Conservation (phyloP, 2,888 invertebrate species). For the Ennomos erosarius region DNA sequence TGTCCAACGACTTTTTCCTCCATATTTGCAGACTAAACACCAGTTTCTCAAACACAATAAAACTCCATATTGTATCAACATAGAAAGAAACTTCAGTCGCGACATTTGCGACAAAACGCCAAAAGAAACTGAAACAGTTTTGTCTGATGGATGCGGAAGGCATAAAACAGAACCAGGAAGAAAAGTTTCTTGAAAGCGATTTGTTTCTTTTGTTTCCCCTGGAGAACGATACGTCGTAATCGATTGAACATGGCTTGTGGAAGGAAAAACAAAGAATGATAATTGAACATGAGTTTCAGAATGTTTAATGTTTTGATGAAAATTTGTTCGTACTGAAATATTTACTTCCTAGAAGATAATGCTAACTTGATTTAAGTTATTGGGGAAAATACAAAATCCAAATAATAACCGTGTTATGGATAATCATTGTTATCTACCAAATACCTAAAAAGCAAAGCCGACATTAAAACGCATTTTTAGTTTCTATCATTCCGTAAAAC, state of each 20-base stretch:
- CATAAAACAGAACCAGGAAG: conserved; percentile 31
- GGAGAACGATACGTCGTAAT: conserved; percentile 41
- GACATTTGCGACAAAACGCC: conserved; percentile 25
- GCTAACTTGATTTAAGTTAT: too few species aligned
- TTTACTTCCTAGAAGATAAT: neutral
- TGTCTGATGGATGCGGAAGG: conserved; percentile 24
- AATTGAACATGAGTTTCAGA: conserved; percentile 12
- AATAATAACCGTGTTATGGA: too few species aligned
- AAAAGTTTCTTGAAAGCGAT: conserved; percentile 38
- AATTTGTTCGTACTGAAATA: neutral
- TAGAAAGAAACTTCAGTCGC: conserved; percentile 19
- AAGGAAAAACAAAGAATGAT: conserved; percentile 25
- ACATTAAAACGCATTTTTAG: too few species aligned
- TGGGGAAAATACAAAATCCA: too few species aligned
- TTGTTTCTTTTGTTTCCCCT: conserved; percentile 46
- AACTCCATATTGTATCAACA: conserved; percentile 9
- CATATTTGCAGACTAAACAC: too few species aligned
- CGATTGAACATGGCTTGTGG: conserved; percentile 41
- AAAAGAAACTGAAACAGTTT: conserved; percentile 29
- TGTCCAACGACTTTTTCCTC: too few species aligned
- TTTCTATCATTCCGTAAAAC: too few species aligned
- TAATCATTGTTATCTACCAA: too few species aligned
- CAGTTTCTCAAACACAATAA: conserved; percentile 8
- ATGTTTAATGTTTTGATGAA: conserved; percentile 6
- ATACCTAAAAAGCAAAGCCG: too few species aligned